Evolutionary conservation across 2,797 vertebrate genomes (phyloP).

Genomic region (Urosaurus nigricauda): DNA sequence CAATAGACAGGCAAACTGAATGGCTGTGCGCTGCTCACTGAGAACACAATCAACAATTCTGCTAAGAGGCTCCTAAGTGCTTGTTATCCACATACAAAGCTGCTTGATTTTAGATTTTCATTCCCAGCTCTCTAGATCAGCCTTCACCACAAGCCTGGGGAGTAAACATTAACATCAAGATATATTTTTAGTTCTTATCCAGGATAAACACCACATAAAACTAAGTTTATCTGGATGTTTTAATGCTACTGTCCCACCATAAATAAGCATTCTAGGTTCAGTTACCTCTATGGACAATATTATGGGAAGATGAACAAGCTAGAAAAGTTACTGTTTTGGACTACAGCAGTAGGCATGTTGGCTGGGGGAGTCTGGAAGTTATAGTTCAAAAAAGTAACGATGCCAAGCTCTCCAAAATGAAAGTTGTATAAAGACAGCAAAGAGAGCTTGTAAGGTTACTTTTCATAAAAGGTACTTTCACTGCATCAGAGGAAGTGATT

Average conservation of each 20-base stretch:
- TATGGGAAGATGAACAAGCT: not conserved
- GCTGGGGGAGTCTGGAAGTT: too few species aligned
- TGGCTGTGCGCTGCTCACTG: not conserved
- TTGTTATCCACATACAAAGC: not conserved
- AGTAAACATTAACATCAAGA: not conserved
- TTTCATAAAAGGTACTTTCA: too few species aligned
- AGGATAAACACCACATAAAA: not conserved
- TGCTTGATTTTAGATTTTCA: not conserved
- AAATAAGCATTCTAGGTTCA: not conserved
- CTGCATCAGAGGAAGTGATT: not conserved
- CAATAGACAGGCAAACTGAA: not conserved
- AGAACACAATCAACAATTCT: not conserved
- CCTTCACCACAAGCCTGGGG: not conserved
- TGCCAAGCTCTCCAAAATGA: too few species aligned
- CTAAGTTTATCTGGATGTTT: not conserved
- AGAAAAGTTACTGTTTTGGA: too few species aligned
- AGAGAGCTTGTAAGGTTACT: too few species aligned
- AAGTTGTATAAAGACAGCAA: too few species aligned
- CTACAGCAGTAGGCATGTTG: too few species aligned
- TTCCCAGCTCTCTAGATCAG: not conserved
- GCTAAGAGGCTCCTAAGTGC: not conserved
- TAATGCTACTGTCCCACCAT: conserved; percentile 6
- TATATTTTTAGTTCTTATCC: not conserved
- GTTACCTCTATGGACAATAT: not conserved
- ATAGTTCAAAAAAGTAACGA: too few species aligned